Percentiles rank a stretch among this genome's conserved stretches.
Conservation (phyloP, 2,113 vertebrate genomes). For the Anarhynchus alexandrinus region DNA sequence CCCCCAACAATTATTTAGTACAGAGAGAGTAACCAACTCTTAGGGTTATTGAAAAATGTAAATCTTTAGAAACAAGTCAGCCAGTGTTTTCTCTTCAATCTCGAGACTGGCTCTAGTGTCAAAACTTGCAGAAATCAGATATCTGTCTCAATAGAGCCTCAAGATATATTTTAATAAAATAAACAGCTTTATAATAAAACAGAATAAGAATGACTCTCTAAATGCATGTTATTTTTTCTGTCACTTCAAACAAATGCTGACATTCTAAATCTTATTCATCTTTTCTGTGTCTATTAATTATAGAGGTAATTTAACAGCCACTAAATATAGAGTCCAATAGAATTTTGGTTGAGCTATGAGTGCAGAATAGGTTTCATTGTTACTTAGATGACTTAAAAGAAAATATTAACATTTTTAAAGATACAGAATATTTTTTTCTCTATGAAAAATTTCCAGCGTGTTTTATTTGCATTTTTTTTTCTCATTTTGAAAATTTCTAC, state of each 20-base stretch:
- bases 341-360: not conserved
- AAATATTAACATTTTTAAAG: not conserved
- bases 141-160: not conserved
- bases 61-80: not conserved
- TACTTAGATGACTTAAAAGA: not conserved
- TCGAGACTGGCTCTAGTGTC: not conserved
- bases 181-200: not conserved
- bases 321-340: not conserved
- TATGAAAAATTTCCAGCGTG: not conserved
- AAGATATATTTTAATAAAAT: not conserved
- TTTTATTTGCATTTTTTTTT: not conserved
- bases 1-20: not conserved
- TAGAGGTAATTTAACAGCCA: not conserved
- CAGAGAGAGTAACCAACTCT: not conserved
- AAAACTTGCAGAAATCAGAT: not conserved
- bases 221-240: not conserved
- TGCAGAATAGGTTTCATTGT: not conserved
- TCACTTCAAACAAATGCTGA: not conserved
- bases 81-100: not conserved
- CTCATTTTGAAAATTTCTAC: not conserved
- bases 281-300: not conserved
- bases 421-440: not conserved
- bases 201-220: not conserved
- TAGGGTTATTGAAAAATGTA: not conserved
- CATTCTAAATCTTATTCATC: not conserved